Conservation (phyloP, 2,888 invertebrate species). For the Nudaria mundana region DNA sequence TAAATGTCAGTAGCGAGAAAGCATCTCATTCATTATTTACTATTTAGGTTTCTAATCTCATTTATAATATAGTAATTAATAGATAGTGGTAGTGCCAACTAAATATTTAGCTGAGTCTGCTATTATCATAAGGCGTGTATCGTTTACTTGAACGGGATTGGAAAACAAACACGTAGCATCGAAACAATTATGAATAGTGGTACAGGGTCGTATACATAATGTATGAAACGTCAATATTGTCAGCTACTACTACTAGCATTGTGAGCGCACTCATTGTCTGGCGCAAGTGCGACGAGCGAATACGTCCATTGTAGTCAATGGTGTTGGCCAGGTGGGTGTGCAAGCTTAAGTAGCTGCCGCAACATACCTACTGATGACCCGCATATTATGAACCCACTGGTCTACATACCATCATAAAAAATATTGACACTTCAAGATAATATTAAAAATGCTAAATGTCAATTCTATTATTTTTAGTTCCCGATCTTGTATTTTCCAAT, state of each 20-base stretch:
- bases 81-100: constrained; percentile 28
- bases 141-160: constrained; percentile 41
- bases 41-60: constrained; percentile 47
- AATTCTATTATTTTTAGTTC: no score
- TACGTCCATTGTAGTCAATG: constrained; percentile 75
- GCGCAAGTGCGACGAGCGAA: constrained; percentile 54
- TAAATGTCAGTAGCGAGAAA: constrained; percentile 70
- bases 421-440: no score
- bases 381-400: background rate
- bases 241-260: constrained; percentile 68
- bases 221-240: constrained; percentile 67
- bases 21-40: constrained; percentile 70
- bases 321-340: constrained; percentile 72
- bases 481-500: no score
- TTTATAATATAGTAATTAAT: constrained; percentile 47
- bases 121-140: constrained; percentile 17
- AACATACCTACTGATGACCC: constrained; percentile 51
- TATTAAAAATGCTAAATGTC: no score
- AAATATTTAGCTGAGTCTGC: constrained; percentile 11
- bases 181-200: constrained; percentile 54
- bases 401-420: background rate
- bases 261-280: constrained; percentile 61
- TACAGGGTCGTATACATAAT: constrained; percentile 57
- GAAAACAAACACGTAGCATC: constrained; percentile 42
- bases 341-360: constrained; percentile 64